Conservation (phyloP, 2,113 vertebrate species). For the Synodontis membranacea region DNA sequence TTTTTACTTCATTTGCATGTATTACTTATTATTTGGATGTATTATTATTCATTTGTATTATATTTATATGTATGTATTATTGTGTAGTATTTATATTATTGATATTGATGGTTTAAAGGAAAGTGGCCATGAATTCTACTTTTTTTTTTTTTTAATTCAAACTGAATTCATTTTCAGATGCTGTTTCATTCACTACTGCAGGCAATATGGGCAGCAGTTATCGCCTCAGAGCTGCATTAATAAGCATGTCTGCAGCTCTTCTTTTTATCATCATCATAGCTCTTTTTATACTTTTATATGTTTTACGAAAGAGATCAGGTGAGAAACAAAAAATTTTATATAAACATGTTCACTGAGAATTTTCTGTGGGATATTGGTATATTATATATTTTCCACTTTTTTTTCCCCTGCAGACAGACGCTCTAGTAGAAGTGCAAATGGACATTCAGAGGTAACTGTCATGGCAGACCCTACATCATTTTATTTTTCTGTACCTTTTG, state of each 20-base stretch:
- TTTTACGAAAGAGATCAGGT: slow-evolving; percentile 7
- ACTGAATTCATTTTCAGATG: slow-evolving; percentile 18
- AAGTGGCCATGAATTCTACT: background rate
- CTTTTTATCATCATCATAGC: background rate
- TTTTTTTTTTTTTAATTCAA: background rate
- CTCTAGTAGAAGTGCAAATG: background rate
- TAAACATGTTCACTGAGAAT: background rate
- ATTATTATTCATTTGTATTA: too few species aligned
- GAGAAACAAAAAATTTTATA: background rate
- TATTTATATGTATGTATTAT: too few species aligned
- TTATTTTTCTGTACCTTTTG: background rate
- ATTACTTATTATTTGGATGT: background rate
- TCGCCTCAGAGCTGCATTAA: background rate
- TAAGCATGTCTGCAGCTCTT: background rate
- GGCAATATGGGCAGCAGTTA: background rate
- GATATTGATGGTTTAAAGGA: background rate
- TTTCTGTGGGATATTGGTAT: background rate
- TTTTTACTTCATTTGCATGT: background rate
- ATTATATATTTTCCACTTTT: background rate
- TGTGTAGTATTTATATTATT: background rate
- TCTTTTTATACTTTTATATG: background rate
- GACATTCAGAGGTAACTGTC: slow-evolving; percentile 20
- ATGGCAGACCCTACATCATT: background rate
- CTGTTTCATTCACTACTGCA: background rate
- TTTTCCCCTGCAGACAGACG: background rate